Evolutionary conservation across 1,140 invertebrate species (phyloP), one percentile per base, ranked within the genome.

Genomic region (Amphibalanus amphitrite): DNA sequence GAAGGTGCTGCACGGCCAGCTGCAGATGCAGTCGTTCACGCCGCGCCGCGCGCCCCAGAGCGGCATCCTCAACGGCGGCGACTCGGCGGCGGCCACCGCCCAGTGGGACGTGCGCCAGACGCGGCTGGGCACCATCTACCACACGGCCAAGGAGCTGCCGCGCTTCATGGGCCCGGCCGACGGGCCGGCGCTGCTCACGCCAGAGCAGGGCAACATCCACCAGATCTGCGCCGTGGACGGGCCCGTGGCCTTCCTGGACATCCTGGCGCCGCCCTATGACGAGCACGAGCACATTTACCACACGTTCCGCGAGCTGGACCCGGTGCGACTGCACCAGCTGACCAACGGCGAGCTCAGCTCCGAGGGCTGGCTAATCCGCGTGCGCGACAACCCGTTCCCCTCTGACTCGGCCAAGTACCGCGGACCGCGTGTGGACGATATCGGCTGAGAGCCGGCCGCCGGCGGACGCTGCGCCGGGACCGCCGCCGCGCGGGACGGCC

Each of bases 231-330:
- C 86, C 28, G 78, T 75, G 0, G 82, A 86, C 73, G 86, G 87
- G 67, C 86, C 90, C 3, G 90, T 90, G 15, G 93, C 93, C 28
- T 96, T 97, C 81, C 81, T 96, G 30, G 94, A 97, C 80, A 90
- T 96, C 72, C 81, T 97, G 20, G 88, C 92, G 71, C 94, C 93
- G 26, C 93, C 93, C 0, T 97, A 97, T 77, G 84, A 87, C 40
- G 59, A 67, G 20, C 15, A 64, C 1, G 33, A 64, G 64, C 70
- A 28, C 65, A 28, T 26, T 26, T 67, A 28, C 65, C 65, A 67
- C 65, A 28, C 4, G 10, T 67, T 28, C 65, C n/a, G 28, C 26
- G 26, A 67, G 65, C 65, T 67, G 65, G 65, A 26, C 3, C 15
- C 65, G 26, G n/a, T 4, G 3, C 10, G 13, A 26, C 26, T 67